Percentiles rank a stretch among this genome's conserved stretches.
Evolutionary conservation across 2,797 vertebrate genomes (phyloP).

Genomic region (Apodemus agrarius): DNA sequence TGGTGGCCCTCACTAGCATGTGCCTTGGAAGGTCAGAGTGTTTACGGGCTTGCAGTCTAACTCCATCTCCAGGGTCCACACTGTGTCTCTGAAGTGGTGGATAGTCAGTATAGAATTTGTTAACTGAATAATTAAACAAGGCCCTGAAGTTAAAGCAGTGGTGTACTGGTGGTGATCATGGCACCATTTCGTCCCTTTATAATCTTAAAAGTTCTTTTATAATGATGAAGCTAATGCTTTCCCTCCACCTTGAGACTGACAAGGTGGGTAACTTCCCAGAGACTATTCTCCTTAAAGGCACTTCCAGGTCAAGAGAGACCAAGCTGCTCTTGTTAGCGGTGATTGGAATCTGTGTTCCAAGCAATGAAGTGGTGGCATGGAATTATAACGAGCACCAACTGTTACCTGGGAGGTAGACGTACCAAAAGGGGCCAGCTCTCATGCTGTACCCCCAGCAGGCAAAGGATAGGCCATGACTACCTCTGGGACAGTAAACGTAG

Average conservation of each 20-base stretch:
- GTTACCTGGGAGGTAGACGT: not conserved
- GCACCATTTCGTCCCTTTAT: not conserved
- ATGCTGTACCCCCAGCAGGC: not conserved
- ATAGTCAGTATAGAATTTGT: not conserved
- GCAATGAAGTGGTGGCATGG: not conserved
- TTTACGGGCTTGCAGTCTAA: not conserved
- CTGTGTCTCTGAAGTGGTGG: not conserved
- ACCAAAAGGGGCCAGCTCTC: not conserved
- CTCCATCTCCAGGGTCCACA: not conserved
- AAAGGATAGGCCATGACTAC: not conserved
- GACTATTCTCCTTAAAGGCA: not conserved
- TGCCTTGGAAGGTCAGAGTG: not conserved
- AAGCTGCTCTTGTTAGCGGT: not conserved
- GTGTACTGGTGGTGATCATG: not conserved
- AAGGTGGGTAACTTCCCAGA: not conserved
- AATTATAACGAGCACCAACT: not conserved
- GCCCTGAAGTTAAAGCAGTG: not conserved
- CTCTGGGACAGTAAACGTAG: not conserved
- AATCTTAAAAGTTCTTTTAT: constrained; percentile 42
- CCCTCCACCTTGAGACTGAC: not conserved
- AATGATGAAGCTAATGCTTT: constrained; percentile 6
- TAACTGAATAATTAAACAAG: not conserved
- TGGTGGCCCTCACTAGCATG: not conserved
- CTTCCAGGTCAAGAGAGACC: not conserved
- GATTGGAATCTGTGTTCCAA: not conserved